These are phyloP conservation scores for Caenorhabditis wallacei DNA, from an alignment of 2,888 invertebrate genomes.

Conservation along the genomic window DNA sequence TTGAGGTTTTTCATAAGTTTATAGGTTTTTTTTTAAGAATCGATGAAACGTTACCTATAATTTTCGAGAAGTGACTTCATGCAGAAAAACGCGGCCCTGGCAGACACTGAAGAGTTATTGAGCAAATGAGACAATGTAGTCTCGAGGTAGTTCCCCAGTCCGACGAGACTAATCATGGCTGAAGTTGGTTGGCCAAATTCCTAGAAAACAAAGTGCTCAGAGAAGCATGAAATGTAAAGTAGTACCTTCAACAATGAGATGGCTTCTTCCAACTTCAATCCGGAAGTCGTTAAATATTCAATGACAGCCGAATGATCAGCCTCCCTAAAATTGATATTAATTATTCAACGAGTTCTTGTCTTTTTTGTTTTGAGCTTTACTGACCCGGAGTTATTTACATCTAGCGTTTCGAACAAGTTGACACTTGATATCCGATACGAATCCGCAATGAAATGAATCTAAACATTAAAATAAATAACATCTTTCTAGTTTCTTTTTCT, in stretches of 20 bases:
- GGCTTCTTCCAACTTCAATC: conserved; percentile 73
- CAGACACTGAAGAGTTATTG: conserved; percentile 68
- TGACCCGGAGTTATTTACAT: conserved; percentile 72
- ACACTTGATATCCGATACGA: conserved; percentile 71
- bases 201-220: conserved; percentile 48
- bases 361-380: conserved; percentile 18
- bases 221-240: conserved; percentile 31
- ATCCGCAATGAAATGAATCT: conserved; percentile 76
- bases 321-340: conserved; percentile 64
- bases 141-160: conserved; percentile 73
- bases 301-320: conserved; percentile 74
- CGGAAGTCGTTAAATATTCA: conserved; percentile 74
- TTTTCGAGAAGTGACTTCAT: conserved; percentile 73
- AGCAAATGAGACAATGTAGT: conserved; percentile 67
- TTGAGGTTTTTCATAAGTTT: too few species aligned
- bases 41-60: conserved; percentile 62
- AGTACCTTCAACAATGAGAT: conserved; percentile 70
- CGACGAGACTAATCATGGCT: conserved; percentile 69
- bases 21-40: conserved; percentile 9
- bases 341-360: conserved; percentile 37
- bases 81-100: conserved; percentile 72
- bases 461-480: conserved; percentile 13
- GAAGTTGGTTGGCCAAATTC: conserved; percentile 68
- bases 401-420: conserved; percentile 74
- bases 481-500: neutral